Evolutionary conservation across 2,888 invertebrate species (phyloP), one percentile per base, ranked within the genome.

Genomic region (Cheilosia urbana): DNA sequence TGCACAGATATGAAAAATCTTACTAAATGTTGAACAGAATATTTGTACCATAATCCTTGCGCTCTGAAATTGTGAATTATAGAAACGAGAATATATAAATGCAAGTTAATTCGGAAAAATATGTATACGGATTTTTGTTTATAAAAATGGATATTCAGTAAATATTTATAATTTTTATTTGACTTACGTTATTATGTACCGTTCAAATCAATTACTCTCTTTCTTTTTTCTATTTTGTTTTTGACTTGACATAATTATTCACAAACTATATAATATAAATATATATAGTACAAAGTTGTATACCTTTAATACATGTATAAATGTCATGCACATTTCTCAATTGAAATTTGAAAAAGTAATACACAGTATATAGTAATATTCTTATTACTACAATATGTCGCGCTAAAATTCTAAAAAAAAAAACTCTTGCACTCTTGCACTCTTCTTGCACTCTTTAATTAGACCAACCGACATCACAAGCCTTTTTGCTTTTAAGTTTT

Each of bases 391-490:
- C 30, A 30, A 30, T 62, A 62, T 45, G 4, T n/a, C 47, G 40
- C 21, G 37, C 21, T 62, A 47, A 62, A 24, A 30, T 24, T 62
- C 17, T n/a, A 58, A 58, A 58, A 62, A 27, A 7, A 19, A n/a
- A n/a, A n/a, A n/a, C n/a, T n/a, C n/a, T n/a, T n/a, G n/a, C n/a
- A n/a, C n/a, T n/a, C n/a, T n/a, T n/a, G n/a, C n/a, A n/a, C 45
- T 45, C n/a, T 17, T 30, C 37, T 9, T 21, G 3, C 62, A 40
- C 24, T n/a, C n/a, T 40, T 40, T 49, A 62, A 21, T 34, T 40
- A 62, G n/a, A 51, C 51, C 60, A 62, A 72, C 40, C 58, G 42
- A 60, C 51, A 62, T 72, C 62, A 72, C 51, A 60, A 53, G 55
- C 73, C 58, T 66, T 76, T 57, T n/a, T 58, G 37, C 47, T 58